phyloP scores from a whole-genome alignment of 2,113 vertebrate genomes.

The Neoarius graeffei region DNA sequence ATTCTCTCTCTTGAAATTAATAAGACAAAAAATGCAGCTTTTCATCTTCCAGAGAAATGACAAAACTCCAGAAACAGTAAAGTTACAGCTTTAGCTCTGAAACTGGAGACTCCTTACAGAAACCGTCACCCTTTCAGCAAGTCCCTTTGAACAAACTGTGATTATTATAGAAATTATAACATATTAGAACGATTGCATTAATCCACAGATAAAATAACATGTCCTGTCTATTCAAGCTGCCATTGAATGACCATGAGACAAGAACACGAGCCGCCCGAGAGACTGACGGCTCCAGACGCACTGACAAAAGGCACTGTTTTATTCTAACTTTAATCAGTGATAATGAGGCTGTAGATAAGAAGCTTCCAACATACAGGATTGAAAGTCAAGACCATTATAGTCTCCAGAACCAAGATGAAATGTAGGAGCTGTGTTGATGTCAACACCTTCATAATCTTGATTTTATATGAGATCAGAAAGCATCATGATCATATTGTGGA shows the following conservation, averaged over 20 bases:
- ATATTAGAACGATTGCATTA: neutral
- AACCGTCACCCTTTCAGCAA: neutral
- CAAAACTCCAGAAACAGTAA: neutral
- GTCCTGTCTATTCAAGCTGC: too few species aligned
- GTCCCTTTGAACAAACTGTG: neutral
- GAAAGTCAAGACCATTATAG: neutral
- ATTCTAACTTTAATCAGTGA: neutral
- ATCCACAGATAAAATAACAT: too few species aligned
- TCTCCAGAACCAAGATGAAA: neutral
- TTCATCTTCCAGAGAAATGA: too few species aligned
- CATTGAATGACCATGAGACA: neutral
- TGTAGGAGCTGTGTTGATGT: neutral
- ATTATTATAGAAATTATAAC: neutral
- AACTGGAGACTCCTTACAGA: neutral
- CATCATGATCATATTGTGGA: neutral
- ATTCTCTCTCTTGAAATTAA: too few species aligned
- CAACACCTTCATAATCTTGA: neutral
- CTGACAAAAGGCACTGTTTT: neutral
- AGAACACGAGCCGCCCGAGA: neutral
- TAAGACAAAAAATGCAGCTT: too few species aligned
- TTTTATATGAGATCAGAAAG: neutral
- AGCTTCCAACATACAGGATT: neutral
- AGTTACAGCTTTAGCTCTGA: neutral
- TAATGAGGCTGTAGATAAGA: neutral
- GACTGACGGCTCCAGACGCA: neutral